phyloP scores from a whole-genome alignment of 2,113 vertebrate species.

The Ploceus nigricollis region DNA sequence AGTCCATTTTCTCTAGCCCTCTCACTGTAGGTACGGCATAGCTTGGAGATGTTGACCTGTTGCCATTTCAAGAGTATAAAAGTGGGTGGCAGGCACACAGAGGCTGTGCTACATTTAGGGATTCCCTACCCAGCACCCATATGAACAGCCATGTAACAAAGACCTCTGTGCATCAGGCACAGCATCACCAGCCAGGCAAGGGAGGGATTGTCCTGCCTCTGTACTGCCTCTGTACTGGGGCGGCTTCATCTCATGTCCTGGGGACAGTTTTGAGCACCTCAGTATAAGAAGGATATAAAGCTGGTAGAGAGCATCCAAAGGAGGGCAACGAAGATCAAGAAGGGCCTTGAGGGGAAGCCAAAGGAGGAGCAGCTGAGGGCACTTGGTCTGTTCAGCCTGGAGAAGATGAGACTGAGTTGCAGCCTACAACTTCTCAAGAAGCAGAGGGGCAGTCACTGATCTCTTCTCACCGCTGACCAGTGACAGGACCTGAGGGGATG shows the following conservation, averaged over 20 bases:
- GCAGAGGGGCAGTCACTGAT: not conserved
- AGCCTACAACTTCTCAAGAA: not conserved
- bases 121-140: not conserved
- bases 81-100: not conserved
- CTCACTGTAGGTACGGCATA: not conserved
- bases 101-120: not conserved
- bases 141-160: not conserved
- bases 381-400: not conserved
- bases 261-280: not conserved
- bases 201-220: not conserved
- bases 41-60: not conserved
- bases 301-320: not conserved
- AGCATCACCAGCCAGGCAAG: not conserved
- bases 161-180: not conserved
- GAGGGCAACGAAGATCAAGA: not conserved
- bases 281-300: not conserved
- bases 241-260: not conserved
- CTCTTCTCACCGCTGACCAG: not conserved
- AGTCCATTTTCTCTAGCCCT: not conserved
- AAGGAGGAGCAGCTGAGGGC: not conserved
- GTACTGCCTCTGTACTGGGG: not conserved
- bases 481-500: not conserved
- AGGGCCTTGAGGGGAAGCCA: rapidly evolving
- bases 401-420: not conserved
- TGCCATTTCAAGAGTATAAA: not conserved